Base-by-base conservation (phyloP, 2,113 vertebrate genomes). In the Sula dactylatra region DNA sequence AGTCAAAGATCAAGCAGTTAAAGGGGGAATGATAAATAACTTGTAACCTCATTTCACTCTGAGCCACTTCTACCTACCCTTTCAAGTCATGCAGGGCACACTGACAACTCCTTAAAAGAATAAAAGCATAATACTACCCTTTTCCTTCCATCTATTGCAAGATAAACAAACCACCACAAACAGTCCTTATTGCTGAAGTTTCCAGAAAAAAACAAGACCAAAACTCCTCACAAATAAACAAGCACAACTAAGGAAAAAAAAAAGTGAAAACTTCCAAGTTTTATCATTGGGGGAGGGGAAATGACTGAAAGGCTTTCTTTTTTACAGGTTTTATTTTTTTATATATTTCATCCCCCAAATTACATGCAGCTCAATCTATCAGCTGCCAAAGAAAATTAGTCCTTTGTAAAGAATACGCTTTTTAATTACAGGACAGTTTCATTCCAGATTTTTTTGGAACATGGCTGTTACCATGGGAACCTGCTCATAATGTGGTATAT, bases 381-480 rank as follows among this genome's bases (percentile, higher is more conserved):
- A 50, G 13, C 10, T 77, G 13, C 70, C 26, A 82, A 50, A 52
- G 3, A 21, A 9, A 45, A 70, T 64, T 52, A 34, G 5, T 25
- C 31, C 14, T 56, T 74, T 58, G 2, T 34, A 19, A 81, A 90
- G 8, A 77, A 62, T 8, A 34, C 11, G 2, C 3, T 52, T 76
- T 88, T 72, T 55, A 40, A 59, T 45, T 82, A 86, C 13, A 58
- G 24, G 19, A 26, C 1, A 7, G 13, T 32, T 92, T 66, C 6
- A 71, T 38, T 93, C 34, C 40, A 66, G 14, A 32, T 79, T 47
- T 74, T 40, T 59, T 38, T 70, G 27, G 34, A 92, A 59, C 6
- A 27, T 4, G 3, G 22, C 9, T 4, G 2, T 52, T 82, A n/a
- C 24, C 20, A 44, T 7, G 11, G 44, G 13, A 79, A 1, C 1